Evolutionary conservation across 2,113 vertebrate genomes (phyloP), one percentile per base, ranked within the genome.

Genomic region (Sylvia atricapilla): DNA sequence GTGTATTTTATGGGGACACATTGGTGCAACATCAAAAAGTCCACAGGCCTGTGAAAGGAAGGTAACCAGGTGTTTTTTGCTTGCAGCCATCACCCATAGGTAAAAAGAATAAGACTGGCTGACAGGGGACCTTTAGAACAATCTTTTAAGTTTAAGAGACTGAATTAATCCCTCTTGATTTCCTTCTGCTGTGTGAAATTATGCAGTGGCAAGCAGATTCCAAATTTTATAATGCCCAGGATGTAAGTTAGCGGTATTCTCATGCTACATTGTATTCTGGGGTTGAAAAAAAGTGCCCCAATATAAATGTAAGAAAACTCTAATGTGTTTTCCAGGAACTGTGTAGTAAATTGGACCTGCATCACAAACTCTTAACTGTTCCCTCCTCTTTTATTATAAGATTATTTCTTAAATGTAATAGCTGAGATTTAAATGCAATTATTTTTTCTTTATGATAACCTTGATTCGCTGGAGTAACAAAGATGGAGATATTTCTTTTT

Each of bases 241-340:
- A 62, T 67, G 35, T 93, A 70, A 80, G 63, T 47, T 88, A 77
- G 27, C 52, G 86, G 94, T 87, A 90, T 33, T 63, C 7, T 72
- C 20, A 39, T 87, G 53, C 39, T 89, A 58, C 44, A 41, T 77
- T 90, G 59, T 55, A 81, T 13, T n/a, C 44, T 72, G 39, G 39
- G 27, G 39, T 85, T 79, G 69, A 46, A 81, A 77, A 68, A 72
- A 81, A 73, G 27, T n/a, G 44, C 31, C 37, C 92, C 43, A 63
- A 23, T 74, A 83, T 31, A 53, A 72, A 75, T 75, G 39, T 50
- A 15, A 39, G 46, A 62, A 75, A 79, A 15, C 2, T 2, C 12
- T 93, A 64, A 95, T 91, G 53, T 94, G 5, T 95, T 93, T 93
- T 95, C 70, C 95, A 95, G 89, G 9, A 89, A 50, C 39, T 53